Evolutionary conservation across 1,140 invertebrate genomes (phyloP), one percentile per base, ranked within the genome.

Genomic region (Coenobita brevimanus): DNA sequence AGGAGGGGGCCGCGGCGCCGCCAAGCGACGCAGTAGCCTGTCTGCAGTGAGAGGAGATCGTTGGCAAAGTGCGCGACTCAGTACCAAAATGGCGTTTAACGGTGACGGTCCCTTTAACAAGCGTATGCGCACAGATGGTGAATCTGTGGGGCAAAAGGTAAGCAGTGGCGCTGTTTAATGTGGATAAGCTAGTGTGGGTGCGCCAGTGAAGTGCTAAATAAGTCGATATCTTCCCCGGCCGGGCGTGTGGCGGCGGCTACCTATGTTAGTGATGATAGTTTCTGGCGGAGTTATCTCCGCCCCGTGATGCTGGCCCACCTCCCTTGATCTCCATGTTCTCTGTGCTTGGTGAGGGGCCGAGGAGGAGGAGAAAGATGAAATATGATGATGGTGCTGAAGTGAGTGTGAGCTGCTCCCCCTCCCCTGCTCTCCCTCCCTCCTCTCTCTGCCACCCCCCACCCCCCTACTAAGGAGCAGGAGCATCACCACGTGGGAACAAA

Each of bases 91-190:
- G 93, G 93, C 93, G 91, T 94, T 93, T 92, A 94, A 94, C 92
- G 93, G 93, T 91, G 93, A 94, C 91, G 93, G 93, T 85, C 93
- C 93, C 78, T 93, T 93, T 88, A 93, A 93, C 15, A 94, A 94
- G 92, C 93, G 93, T 90, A 93, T 93, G 90, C 92, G 93, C 86
- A 91, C 91, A 41, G 91, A 91, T 90, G 92, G 93, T 90, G 93
- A 94, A 90, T 93, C 93, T 90, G 93, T 93, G 43, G 93, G 92
- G 81, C 93, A 94, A 91, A 93, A 93, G 92, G 93, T 94, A 91
- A 93, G 93, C 92, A 57, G 85, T 87, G 85, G 73, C 60, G 85
- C 76, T 81, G 36, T 87, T 80, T 80, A 57, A 80, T 80, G 85
- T 69, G 76, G 76, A 86, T 81, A 71, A 87, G 85, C 62, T 87